Base-by-base conservation (phyloP, 2,797 vertebrate species). In the Mormyrops boulengeri region DNA sequence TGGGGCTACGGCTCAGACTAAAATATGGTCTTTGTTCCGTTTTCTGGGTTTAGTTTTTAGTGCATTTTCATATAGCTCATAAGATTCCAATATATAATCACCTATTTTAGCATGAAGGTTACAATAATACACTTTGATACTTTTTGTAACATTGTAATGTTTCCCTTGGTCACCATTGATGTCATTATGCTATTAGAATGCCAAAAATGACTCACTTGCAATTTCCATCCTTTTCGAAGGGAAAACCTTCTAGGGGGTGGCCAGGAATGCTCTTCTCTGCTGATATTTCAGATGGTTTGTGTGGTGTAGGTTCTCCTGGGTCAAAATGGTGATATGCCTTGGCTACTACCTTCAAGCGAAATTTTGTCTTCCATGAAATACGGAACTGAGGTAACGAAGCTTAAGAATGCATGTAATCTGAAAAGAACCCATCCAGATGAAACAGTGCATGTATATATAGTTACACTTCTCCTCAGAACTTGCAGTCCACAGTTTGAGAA, bases 91-190 rank as follows among this genome's bases (percentile, higher is more conserved):
- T 94, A 94, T 93, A 93, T 95, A 94, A 95, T 94, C 92, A 91
- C 91, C 89, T 86, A 91, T 93, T 92, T 89, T 91, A 93, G 91
- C 90, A 55, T 90, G 85, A 94, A 94, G 94, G 95, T 95, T 95
- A 94, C 30, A 92, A 96, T 93, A 96, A 95, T 92, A 96, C 90
- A 88, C 92, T 90, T 4, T 90, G 90, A 92, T 91, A 93, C 91
- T 92, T 91, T 90, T 92, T 92, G 93, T 88, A 77, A 55, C 88
- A 89, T 90, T 90, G 14, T 47, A 92, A 91, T 93, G 93, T 95
- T 96, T 95, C 93, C 92, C 92, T 95, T 94, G 95, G 94, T 95
- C 94, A 93, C 92, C 82, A 90, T 90, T 94, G 94, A 96, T 95
- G 95, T 96, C 95, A 95, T 92, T 89, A 12, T 73, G 89, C 60